phyloP scores from a whole-genome alignment of 2,888 invertebrate genomes.

The Philereme transversata region DNA sequence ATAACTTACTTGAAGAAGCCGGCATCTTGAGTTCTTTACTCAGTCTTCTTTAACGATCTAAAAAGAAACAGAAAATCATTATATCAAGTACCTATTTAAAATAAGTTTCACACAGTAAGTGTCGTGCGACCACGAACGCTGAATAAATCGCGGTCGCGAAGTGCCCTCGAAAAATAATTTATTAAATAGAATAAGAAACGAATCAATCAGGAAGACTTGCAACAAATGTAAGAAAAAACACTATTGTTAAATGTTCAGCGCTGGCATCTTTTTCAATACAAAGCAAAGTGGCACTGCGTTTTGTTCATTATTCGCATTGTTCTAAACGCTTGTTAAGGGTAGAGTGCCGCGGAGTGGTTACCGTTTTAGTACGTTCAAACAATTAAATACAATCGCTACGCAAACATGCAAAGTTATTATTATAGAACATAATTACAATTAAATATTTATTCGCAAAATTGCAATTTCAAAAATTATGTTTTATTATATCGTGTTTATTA shows the following conservation, averaged over 20 bases:
- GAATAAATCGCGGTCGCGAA: slow-evolving; percentile 52
- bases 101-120: slow-evolving; percentile 46
- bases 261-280: slow-evolving; percentile 73
- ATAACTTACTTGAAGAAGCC: slow-evolving; percentile 21
- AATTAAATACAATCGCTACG: slow-evolving; percentile 35
- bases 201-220: slow-evolving; percentile 67
- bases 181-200: slow-evolving; percentile 56
- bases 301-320: slow-evolving; percentile 73
- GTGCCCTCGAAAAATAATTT: slow-evolving; percentile 50
- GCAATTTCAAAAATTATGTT: too few relatives aligned
- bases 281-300: slow-evolving; percentile 64
- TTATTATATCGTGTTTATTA: too few relatives aligned
- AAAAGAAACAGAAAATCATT: slow-evolving; percentile 20
- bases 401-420: neutral
- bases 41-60: slow-evolving; percentile 19
- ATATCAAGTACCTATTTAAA: slow-evolving; percentile 7
- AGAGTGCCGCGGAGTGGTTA: slow-evolving; percentile 56
- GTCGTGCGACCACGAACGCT: slow-evolving; percentile 50
- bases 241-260: slow-evolving; percentile 57
- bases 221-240: slow-evolving; percentile 76
- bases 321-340: slow-evolving; percentile 45
- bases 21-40: slow-evolving; percentile 9
- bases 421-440: neutral
- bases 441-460: neutral
- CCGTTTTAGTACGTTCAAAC: slow-evolving; percentile 40